Percentiles rank a stretch among this genome's conserved stretches.
Evolutionary conservation across 2,113 vertebrate genomes (phyloP).

Genomic region (Daubentonia madagascariensis): DNA sequence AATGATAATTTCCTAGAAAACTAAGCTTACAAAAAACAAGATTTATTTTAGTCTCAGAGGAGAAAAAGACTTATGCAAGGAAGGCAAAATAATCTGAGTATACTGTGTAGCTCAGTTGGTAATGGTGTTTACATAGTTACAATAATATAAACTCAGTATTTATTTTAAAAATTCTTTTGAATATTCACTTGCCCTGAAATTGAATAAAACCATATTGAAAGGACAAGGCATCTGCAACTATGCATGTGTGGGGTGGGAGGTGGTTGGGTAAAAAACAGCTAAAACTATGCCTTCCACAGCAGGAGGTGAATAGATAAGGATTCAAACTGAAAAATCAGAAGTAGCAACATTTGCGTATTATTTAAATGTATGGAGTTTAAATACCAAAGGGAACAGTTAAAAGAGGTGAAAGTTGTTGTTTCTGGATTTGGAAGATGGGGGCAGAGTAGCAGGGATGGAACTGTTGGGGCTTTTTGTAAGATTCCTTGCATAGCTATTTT

Average conservation of each 20-base stretch:
- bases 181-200: background rate
- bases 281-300: background rate
- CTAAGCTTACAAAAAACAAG: background rate
- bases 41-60: background rate
- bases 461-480: background rate
- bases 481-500: background rate
- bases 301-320: background rate
- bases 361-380: conserved; percentile 4
- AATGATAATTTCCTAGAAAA: background rate
- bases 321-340: background rate
- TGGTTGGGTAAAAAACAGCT: background rate
- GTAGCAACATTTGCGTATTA: background rate
- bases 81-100: background rate
- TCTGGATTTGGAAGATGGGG: background rate
- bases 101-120: background rate
- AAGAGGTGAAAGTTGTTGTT: background rate
- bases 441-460: background rate
- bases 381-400: background rate
- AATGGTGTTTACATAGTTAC: background rate
- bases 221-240: background rate
- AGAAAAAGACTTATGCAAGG: background rate
- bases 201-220: background rate
- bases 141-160: background rate
- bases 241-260: background rate
- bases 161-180: background rate